Conservation (phyloP, 1,140 invertebrate genomes). For the Leucophenga varia region DNA sequence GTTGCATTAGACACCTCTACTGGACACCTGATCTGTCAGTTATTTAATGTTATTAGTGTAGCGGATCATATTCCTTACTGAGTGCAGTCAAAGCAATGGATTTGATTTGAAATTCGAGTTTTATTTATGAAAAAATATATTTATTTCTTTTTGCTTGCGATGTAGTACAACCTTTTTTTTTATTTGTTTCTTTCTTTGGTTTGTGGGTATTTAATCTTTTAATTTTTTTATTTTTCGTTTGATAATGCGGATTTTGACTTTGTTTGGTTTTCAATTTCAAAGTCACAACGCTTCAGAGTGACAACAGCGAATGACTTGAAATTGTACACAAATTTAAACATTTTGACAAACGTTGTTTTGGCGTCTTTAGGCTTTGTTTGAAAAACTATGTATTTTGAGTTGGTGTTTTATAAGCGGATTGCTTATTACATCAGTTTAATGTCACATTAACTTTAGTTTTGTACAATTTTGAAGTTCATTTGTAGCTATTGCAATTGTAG, state of each 20-base stretch:
- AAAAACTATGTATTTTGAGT: constrained; percentile 20
- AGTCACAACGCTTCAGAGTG: too few relatives aligned
- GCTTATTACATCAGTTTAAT: constrained; percentile 50
- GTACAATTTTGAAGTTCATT: too few relatives aligned
- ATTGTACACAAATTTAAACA: too few relatives aligned
- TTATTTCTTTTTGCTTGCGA: constrained; percentile 12
- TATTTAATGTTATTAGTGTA: constrained; percentile 24
- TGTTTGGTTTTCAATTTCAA: constrained; percentile 42
- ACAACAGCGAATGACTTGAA: too few relatives aligned
- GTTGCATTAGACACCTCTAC: constrained; percentile 49
- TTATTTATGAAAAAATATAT: background rate
- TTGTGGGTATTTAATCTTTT: constrained; percentile 11
- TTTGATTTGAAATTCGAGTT: constrained; percentile 46
- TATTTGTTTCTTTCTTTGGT: too few relatives aligned
- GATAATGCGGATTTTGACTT: too few relatives aligned
- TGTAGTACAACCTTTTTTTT: too few relatives aligned
- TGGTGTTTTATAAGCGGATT: constrained; percentile 40
- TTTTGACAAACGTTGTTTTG: constrained; percentile 15
- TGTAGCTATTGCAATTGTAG: too few relatives aligned
- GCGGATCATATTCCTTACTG: too few relatives aligned
- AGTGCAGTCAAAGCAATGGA: too few relatives aligned
- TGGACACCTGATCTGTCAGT: constrained; percentile 25
- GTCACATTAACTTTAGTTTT: constrained; percentile 45
- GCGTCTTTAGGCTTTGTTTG: background rate
- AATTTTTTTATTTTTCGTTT: too few relatives aligned